Conservation (phyloP, 1,140 invertebrate species). For the Plutomurus gul region DNA sequence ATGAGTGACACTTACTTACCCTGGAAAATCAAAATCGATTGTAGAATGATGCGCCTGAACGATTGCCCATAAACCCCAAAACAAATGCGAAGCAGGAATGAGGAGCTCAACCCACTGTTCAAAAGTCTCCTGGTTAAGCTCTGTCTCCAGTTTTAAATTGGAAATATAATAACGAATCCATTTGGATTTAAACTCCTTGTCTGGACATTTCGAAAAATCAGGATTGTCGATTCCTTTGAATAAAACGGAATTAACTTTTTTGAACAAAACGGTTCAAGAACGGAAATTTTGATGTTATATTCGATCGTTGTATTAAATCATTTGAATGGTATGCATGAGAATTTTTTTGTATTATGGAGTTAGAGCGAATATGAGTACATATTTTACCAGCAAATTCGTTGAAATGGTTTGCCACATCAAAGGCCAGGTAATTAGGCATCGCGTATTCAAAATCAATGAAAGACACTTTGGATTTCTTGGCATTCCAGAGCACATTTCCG, state of each 20-base stretch:
- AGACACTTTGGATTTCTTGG: constrained; percentile 70
- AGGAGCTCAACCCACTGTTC: constrained; percentile 48
- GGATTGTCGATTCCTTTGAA: constrained; percentile 70
- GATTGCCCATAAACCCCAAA: constrained; percentile 92
- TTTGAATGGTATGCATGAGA: no score
- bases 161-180: constrained; percentile 81
- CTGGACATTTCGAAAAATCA: constrained; percentile 79
- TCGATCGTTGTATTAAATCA: no score
- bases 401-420: constrained; percentile 98
- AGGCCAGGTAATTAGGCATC: constrained; percentile 90
- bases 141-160: constrained; percentile 61
- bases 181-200: constrained; percentile 74
- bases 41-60: constrained; percentile 87
- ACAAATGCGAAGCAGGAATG: constrained; percentile 75
- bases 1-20: constrained; percentile 65
- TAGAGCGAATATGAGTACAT: no score
- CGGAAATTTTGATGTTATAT: no score
- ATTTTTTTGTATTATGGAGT: no score
- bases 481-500: constrained; percentile 87
- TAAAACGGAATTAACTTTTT: constrained; percentile 11
- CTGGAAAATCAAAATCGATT: constrained; percentile 93
- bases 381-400: constrained; percentile 91
- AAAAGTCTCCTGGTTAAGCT: constrained; percentile 66
- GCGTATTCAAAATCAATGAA: constrained; percentile 99
- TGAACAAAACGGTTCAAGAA: not conserved